Conservation (phyloP, 2,888 invertebrate genomes). For the Apotomis capreana region DNA sequence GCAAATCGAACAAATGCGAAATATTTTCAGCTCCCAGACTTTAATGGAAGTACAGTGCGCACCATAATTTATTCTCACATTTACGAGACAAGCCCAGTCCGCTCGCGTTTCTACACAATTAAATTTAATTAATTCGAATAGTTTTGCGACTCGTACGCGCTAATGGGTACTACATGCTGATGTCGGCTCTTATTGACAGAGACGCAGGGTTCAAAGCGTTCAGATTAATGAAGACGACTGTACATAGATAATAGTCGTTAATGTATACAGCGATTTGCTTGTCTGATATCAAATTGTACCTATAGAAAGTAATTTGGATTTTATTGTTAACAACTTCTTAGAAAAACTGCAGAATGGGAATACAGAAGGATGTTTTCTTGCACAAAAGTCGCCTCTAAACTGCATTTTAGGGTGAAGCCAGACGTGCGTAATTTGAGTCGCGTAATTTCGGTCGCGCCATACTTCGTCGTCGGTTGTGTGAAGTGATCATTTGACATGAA, state of each 20-base stretch:
- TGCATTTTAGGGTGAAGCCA: too few relatives aligned
- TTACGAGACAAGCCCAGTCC: constrained; percentile 58
- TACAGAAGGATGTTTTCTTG: too few relatives aligned
- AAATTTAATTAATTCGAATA: constrained; percentile 82
- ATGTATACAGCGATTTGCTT: constrained; percentile 18
- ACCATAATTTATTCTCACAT: constrained; percentile 60
- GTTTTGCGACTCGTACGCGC: constrained; percentile 72
- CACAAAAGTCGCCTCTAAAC: too few relatives aligned
- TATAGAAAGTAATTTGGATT: constrained; percentile 4
- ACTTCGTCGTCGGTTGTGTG: too few relatives aligned
- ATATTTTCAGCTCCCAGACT: constrained; percentile 45
- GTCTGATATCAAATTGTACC: constrained; percentile 8
- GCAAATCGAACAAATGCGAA: constrained; percentile 42
- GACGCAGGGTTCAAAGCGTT: constrained; percentile 69
- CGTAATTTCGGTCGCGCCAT: too few relatives aligned
- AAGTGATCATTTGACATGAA: too few relatives aligned
- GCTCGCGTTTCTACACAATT: constrained; percentile 75
- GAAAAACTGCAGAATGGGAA: background rate
- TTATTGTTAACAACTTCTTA: background rate
- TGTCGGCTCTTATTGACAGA: constrained; percentile 52
- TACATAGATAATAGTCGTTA: constrained; percentile 2
- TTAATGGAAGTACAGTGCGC: constrained; percentile 52
- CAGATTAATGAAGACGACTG: background rate
- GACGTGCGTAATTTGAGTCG: too few relatives aligned
- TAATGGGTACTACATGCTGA: constrained; percentile 72